Conservation (phyloP, 2,113 vertebrate genomes). For the Todiramphus chloris region DNA sequence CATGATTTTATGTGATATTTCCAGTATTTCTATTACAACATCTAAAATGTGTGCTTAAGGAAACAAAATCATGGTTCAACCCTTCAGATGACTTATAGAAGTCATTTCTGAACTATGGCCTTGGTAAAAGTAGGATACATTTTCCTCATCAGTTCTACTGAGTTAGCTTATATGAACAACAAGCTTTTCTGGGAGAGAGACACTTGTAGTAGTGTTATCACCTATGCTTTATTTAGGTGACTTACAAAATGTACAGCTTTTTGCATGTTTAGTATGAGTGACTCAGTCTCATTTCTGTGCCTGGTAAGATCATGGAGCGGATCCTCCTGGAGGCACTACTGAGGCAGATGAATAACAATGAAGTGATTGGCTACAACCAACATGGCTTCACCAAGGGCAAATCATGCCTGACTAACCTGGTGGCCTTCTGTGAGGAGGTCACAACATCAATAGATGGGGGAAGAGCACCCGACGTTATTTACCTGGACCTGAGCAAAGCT, state of each 20-base stretch:
- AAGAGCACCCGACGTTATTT: too few relatives aligned
- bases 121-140: neutral
- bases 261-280: neutral
- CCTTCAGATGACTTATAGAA: neutral
- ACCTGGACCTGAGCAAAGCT: too few relatives aligned
- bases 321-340: too few relatives aligned
- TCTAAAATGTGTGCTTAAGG: neutral
- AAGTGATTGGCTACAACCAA: too few relatives aligned
- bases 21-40: neutral
- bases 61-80: neutral
- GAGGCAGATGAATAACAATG: too few relatives aligned
- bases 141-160: neutral
- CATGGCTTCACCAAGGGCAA: too few relatives aligned
- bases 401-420: too few relatives aligned
- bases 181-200: neutral
- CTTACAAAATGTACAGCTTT: neutral
- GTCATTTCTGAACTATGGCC: neutral
- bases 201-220: neutral
- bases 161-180: neutral
- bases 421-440: too few relatives aligned
- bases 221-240: neutral
- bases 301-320: too few relatives aligned
- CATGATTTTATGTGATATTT: neutral
- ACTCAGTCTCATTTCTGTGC: too few relatives aligned
- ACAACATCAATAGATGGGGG: too few relatives aligned